phyloP scores from a whole-genome alignment of 2,113 vertebrate genomes.

The Nothocercus julius region DNA sequence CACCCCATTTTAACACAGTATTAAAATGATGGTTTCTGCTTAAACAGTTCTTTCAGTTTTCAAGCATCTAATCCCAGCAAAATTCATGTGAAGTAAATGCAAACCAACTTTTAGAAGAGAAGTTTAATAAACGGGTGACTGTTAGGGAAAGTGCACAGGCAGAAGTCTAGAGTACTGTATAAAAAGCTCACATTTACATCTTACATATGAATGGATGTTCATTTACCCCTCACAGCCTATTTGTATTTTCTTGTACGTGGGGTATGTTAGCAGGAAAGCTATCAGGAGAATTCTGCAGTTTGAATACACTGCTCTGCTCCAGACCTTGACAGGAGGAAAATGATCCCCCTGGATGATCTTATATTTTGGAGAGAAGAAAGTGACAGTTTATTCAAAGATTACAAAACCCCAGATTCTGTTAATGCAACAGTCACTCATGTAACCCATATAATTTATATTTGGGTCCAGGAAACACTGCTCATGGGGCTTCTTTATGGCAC shows the following conservation, averaged over 20 bases:
- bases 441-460: background rate
- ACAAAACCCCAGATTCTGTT: background rate
- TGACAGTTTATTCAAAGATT: background rate
- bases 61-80: background rate
- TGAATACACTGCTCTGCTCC: background rate
- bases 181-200: background rate
- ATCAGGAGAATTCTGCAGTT: background rate
- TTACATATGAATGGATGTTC: background rate
- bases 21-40: background rate
- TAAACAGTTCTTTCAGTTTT: background rate
- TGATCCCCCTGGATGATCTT: background rate
- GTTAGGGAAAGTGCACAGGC: accelerated
- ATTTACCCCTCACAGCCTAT: background rate
- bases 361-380: background rate
- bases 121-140: background rate
- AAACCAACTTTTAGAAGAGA: background rate
- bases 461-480: background rate
- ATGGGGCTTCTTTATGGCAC: background rate
- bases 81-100: background rate
- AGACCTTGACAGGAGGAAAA: background rate
- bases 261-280: background rate
- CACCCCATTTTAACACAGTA: background rate
- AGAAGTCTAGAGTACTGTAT: background rate
- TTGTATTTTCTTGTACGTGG: background rate
- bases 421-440: background rate